Evolutionary conservation across 2,113 vertebrate species (phyloP).

Genomic region (Nycticryphes semicollaris): DNA sequence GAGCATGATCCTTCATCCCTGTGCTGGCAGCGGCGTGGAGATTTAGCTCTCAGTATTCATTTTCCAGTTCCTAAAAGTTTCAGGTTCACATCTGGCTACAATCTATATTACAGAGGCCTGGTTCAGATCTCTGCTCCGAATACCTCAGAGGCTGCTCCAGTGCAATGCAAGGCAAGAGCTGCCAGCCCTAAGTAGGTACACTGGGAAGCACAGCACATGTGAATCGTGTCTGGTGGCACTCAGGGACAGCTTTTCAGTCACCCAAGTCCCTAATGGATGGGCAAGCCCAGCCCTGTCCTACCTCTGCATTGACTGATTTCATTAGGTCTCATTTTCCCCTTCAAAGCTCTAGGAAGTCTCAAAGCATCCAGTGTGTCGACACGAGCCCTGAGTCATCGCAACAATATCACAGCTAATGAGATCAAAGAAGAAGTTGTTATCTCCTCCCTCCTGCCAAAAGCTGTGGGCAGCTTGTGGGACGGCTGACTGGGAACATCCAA

Average conservation of each 20-base stretch:
- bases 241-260: not conserved
- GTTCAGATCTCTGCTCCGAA: not conserved
- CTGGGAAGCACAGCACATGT: accelerated
- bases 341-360: not conserved
- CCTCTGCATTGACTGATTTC: not conserved
- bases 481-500: not conserved
- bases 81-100: constrained; percentile 26
- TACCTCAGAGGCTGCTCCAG: not conserved
- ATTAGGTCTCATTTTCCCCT: not conserved
- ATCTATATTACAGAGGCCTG: not conserved
- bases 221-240: not conserved
- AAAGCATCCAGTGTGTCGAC: not conserved
- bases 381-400: not conserved
- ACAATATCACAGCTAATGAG: not conserved
- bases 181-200: accelerated
- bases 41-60: not conserved
- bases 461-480: not conserved
- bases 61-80: not conserved
- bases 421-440: not conserved
- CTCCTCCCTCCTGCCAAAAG: not conserved
- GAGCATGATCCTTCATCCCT: not conserved
- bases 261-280: not conserved
- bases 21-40: not conserved
- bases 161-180: not conserved
- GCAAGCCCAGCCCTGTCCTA: not conserved